These are phyloP conservation scores for Hylyphantes graminicola DNA, from an alignment of 1,140 invertebrate genomes.

Conservation along the genomic window DNA sequence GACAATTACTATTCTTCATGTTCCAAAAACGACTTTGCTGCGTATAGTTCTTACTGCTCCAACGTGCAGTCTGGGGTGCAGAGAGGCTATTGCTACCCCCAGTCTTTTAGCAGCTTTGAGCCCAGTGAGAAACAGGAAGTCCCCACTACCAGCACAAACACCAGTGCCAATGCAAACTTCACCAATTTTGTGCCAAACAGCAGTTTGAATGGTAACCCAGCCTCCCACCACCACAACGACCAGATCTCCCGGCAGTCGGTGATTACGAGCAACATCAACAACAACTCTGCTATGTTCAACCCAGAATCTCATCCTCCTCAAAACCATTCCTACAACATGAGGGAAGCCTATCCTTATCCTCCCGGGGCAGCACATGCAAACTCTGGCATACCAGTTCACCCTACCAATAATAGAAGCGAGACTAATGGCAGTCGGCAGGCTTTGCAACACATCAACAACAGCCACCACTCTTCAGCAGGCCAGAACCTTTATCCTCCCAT, in stretches of 20 bases:
- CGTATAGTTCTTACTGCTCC: slow-evolving; percentile 56
- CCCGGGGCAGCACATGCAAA: slow-evolving; percentile 38
- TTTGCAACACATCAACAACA: slow-evolving; percentile 10
- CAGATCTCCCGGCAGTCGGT: slow-evolving; percentile 56
- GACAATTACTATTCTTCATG: slow-evolving; percentile 58
- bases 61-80: slow-evolving; percentile 50
- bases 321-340: slow-evolving; percentile 45
- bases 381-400: slow-evolving; percentile 22
- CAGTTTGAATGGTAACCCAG: slow-evolving; percentile 45
- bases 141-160: slow-evolving; percentile 36
- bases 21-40: slow-evolving; percentile 57
- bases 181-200: slow-evolving; percentile 60
- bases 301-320: slow-evolving; percentile 48
- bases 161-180: slow-evolving; percentile 55
- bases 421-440: slow-evolving; percentile 17
- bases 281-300: slow-evolving; percentile 34
- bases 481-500: slow-evolving; percentile 61
- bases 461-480: slow-evolving; percentile 29
- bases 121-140: slow-evolving; percentile 32
- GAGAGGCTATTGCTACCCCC: slow-evolving; percentile 59
- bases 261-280: slow-evolving; percentile 54
- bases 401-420: slow-evolving; percentile 11
- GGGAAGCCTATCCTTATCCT: slow-evolving; percentile 52
- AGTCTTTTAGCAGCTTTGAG: slow-evolving; percentile 51
- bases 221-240: slow-evolving; percentile 49